phyloP scores from a whole-genome alignment of 2,113 vertebrate species.

The Hemibagrus wyckioides region DNA sequence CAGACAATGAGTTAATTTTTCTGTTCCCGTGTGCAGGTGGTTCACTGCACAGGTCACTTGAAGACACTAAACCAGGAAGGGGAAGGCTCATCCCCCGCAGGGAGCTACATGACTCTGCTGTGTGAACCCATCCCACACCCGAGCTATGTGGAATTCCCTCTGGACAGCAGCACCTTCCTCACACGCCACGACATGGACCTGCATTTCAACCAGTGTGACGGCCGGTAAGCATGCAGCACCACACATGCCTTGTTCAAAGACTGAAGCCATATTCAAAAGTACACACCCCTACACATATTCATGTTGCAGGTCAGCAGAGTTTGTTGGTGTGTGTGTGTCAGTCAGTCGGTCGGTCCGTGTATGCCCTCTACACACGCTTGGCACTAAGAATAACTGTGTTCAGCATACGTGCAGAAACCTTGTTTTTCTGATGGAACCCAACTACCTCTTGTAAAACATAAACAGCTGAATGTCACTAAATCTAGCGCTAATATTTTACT shows the following conservation, averaged over 20 bases:
- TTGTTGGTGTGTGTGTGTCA: constrained; percentile 16
- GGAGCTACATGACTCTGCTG: constrained; percentile 77
- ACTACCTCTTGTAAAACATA: neutral
- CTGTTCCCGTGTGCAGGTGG: constrained; percentile 69
- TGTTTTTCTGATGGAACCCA: constrained; percentile 18
- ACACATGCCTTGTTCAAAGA: neutral
- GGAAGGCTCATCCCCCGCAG: constrained; percentile 57
- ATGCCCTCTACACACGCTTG: neutral
- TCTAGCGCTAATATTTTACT: neutral
- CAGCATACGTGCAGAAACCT: constrained; percentile 13
- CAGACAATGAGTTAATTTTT: neutral
- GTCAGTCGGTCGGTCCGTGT: neutral
- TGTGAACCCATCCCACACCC: constrained; percentile 87
- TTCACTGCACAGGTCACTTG: constrained; percentile 83
- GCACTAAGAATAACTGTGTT: constrained; percentile 35
- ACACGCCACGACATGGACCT: constrained; percentile 87
- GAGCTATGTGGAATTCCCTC: constrained; percentile 78
- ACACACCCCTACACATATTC: neutral
- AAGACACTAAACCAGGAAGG: constrained; percentile 54
- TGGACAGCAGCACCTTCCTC: constrained; percentile 80
- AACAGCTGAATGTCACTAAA: constrained; percentile 1
- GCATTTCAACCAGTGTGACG: constrained; percentile 84
- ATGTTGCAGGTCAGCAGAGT: constrained; percentile 7
- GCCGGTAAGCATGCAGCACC: constrained; percentile 63
- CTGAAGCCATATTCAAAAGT: neutral